phyloP scores from a whole-genome alignment of 2,113 vertebrate species.

The Actinemys pallida region DNA sequence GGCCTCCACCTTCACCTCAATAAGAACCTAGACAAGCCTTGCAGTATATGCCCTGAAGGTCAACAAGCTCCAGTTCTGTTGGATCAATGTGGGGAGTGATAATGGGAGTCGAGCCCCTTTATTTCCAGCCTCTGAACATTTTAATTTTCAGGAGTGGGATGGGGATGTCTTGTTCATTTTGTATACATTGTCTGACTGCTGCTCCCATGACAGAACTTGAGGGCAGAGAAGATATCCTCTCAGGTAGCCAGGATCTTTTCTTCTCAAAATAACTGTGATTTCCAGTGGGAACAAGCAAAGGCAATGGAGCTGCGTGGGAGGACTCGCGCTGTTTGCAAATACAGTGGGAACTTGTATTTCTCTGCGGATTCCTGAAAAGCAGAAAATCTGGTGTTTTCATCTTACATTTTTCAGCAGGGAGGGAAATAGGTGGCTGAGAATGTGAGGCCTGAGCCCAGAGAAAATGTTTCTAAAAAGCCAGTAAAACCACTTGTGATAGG shows the following conservation, averaged over 20 bases:
- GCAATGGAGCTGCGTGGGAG: not conserved
- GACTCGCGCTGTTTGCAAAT: not conserved
- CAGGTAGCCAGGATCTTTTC: fast-evolving
- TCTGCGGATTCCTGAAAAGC: constrained; percentile 58
- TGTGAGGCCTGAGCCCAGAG: constrained; percentile 35
- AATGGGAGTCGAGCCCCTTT: not conserved
- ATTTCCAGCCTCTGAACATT: not conserved
- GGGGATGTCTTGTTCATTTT: not conserved
- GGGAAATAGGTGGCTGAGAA: constrained; percentile 35
- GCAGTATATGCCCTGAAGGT: not conserved
- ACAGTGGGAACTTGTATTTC: not conserved
- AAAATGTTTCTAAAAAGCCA: constrained; percentile 47
- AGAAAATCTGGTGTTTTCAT: not conserved
- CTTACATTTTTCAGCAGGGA: not conserved
- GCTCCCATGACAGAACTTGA: not conserved
- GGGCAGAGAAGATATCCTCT: not conserved
- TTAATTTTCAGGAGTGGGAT: not conserved
- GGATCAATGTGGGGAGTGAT: not conserved
- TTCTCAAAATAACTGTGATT: not conserved
- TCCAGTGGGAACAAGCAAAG: not conserved
- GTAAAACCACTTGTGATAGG: not conserved
- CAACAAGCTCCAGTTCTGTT: not conserved
- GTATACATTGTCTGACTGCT: not conserved
- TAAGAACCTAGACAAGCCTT: not conserved
- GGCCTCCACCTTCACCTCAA: not conserved